phyloP scores from a whole-genome alignment of 1,140 invertebrate species.

The Scaptomyza montana region DNA sequence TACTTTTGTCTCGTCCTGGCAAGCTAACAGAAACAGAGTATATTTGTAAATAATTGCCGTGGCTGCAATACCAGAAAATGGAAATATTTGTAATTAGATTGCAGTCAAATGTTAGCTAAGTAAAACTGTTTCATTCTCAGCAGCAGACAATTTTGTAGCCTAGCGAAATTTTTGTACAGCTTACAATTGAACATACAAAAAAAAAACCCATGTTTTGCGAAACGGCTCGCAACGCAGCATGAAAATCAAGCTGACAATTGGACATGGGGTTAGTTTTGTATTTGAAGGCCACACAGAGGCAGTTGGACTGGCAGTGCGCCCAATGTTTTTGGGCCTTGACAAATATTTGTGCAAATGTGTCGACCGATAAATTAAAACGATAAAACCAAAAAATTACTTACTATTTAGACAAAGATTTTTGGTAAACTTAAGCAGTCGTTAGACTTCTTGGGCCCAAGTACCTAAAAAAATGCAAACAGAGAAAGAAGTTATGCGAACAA shows the following conservation, averaged over 20 bases:
- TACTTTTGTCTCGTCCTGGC: constrained; percentile 49
- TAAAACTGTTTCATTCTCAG: constrained; percentile 40
- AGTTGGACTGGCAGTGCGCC: constrained; percentile 4
- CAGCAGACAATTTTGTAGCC: constrained; percentile 53
- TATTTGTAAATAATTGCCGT: constrained; percentile 63
- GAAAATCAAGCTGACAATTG: constrained; percentile 8
- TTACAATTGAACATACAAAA: constrained; percentile 49
- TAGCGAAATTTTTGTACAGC: constrained; percentile 68
- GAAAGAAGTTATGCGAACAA: constrained; percentile 41
- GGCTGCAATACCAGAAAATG: constrained; percentile 1
- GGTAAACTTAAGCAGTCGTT: constrained; percentile 47
- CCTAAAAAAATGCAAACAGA: constrained; percentile 52
- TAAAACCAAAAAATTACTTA: constrained; percentile 27
- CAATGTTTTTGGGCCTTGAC: constrained; percentile 19
- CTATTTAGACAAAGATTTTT: constrained; percentile 41
- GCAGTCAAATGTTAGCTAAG: constrained; percentile 45
- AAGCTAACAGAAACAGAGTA: constrained; percentile 56
- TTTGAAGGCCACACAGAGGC: constrained; percentile 27
- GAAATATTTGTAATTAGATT: constrained; percentile 76
- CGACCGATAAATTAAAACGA: constrained; percentile 1
- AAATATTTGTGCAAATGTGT: constrained; percentile 20
- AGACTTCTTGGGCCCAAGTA: constrained; percentile 54
- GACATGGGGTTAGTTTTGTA: constrained; percentile 23
- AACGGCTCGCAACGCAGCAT: not conserved
- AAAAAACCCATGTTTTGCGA: not conserved